Conservation (phyloP, 2,888 invertebrate genomes). For the Idaea biselata region DNA sequence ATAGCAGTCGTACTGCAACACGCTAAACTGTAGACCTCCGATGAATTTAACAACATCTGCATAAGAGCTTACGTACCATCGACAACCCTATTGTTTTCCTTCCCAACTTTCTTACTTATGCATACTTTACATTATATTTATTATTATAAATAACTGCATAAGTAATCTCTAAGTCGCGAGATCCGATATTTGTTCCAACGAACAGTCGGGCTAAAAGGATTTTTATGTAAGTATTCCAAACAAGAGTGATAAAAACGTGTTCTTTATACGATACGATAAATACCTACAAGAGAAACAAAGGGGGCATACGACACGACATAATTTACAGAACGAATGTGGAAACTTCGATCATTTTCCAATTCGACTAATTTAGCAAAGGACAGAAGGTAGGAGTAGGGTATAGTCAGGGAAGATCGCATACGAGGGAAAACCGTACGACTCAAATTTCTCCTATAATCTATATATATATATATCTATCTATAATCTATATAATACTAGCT, state of each 20-base stretch:
- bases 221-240: not conserved
- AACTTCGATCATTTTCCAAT: slow-evolving; percentile 14
- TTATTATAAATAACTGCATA: not conserved
- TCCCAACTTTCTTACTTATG: not conserved
- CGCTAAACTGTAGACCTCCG: too few relatives aligned
- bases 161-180: not conserved
- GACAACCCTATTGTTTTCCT: too few relatives aligned
- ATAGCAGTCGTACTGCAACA: too few relatives aligned
- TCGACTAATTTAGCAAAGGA: slow-evolving; percentile 20
- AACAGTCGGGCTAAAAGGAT: not conserved
- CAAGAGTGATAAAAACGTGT: not conserved
- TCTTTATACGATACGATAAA: not conserved
- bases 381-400: too few relatives aligned
- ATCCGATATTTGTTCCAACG: not conserved
- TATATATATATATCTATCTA: too few relatives aligned
- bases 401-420: too few relatives aligned
- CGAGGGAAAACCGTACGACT: too few relatives aligned
- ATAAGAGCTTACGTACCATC: too few relatives aligned
- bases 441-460: too few relatives aligned
- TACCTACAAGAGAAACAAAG: not conserved
- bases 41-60: too few relatives aligned
- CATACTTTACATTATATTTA: not conserved
- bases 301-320: not conserved
- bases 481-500: too few relatives aligned
- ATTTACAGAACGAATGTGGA: not conserved